phyloP scores from a whole-genome alignment of 92 coral and sea anemone genomes.

The Porites evermanni region DNA sequence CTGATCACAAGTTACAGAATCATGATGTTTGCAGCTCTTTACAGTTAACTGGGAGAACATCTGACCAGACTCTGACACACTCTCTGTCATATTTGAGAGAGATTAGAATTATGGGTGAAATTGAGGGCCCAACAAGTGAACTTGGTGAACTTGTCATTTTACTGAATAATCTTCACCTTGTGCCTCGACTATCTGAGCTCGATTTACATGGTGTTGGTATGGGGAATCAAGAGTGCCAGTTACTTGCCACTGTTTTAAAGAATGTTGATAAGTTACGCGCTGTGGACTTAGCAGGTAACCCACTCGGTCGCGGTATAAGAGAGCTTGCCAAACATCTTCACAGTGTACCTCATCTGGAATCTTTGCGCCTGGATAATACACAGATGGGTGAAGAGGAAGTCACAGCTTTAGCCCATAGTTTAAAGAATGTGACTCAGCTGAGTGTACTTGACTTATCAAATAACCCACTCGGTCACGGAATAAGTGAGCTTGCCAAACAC shows the following conservation, averaged over 20 bases:
- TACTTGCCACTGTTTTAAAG: neutral
- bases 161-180: neutral
- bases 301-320: constrained; percentile 7
- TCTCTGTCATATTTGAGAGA: constrained; percentile 14
- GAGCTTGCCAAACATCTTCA: constrained; percentile 12
- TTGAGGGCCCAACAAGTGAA: neutral
- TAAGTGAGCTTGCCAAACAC: neutral
- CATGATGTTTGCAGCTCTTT: neutral
- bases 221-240: neutral
- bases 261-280: neutral
- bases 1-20: neutral
- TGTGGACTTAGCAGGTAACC: neutral
- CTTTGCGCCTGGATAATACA: neutral
- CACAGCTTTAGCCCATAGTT: constrained; percentile 9
- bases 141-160: neutral
- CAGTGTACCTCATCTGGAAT: constrained; percentile 1
- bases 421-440: neutral
- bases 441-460: neutral
- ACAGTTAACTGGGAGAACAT: neutral
- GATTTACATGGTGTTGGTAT: neutral
- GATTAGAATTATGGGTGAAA: neutral
- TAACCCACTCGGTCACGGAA: no score
- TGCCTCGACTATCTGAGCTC: neutral
- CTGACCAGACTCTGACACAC: neutral
- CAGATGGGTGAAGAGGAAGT: constrained; percentile 29